These are phyloP conservation scores for Agrochola circellaris DNA, from an alignment of 2,888 invertebrate genomes.

Conservation along the genomic window DNA sequence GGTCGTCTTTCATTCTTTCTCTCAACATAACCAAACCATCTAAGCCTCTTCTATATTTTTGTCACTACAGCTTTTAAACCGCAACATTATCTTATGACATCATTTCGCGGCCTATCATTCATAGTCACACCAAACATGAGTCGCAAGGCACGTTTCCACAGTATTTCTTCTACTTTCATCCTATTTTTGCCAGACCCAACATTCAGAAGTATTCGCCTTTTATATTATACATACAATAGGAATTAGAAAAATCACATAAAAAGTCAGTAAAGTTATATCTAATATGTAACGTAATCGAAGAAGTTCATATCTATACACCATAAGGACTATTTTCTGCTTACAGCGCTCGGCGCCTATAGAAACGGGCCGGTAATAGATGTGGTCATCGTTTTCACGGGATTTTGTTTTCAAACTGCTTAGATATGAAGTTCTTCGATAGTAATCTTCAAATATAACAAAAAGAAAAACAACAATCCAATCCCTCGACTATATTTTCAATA, in stretches of 20 bases:
- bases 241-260: not conserved
- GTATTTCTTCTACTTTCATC: not conserved
- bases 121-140: not conserved
- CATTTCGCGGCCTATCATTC: not conserved
- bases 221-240: not conserved
- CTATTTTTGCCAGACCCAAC: not conserved
- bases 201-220: not conserved
- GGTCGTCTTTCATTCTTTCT: no score
- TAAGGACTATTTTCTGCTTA: no score
- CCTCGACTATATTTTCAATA: constrained; percentile 58
- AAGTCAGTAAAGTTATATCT: not conserved
- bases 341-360: no score
- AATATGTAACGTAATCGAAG: no score
- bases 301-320: no score
- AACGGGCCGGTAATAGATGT: no score
- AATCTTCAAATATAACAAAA: constrained; percentile 16
- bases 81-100: not conserved
- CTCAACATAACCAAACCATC: no score
- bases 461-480: constrained; percentile 42
- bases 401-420: no score
- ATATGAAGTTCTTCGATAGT: no score
- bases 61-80: not conserved
- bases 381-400: no score
- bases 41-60: no score
- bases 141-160: not conserved